phyloP scores from a whole-genome alignment of 2,888 invertebrate genomes.

The Polyommatus icarus region DNA sequence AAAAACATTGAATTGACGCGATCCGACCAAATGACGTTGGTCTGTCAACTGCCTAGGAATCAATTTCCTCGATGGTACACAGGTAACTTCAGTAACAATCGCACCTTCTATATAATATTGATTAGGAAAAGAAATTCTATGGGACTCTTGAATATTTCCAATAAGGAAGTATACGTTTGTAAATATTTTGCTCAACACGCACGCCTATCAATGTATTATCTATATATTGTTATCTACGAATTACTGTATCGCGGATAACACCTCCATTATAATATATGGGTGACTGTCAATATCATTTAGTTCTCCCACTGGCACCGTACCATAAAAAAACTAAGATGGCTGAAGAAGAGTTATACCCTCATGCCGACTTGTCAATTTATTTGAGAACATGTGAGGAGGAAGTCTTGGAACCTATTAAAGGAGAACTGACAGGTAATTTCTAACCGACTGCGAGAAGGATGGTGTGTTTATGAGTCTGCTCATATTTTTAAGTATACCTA shows the following conservation, averaged over 20 bases:
- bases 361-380: conserved; percentile 86
- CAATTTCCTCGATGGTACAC: no score
- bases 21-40: no score
- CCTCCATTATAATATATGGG: not conserved
- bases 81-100: no score
- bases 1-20: no score
- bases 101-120: no score
- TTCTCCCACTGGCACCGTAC: not conserved
- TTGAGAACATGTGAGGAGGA: conserved; percentile 86
- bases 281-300: not conserved
- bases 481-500: no score
- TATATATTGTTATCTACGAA: not conserved
- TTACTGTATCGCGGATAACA: not conserved
- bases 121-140: no score
- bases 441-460: no score
- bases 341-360: conserved; percentile 56
- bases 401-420: conserved; percentile 82
- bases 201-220: not conserved
- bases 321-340: conserved; percentile 33
- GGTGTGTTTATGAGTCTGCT: no score
- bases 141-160: not conserved
- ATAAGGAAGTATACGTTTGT: not conserved
- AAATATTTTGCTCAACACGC: not conserved
- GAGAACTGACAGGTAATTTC: conserved; percentile 73
- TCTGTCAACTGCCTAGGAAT: no score